Evolutionary conservation across 2,888 invertebrate species (phyloP).

Genomic region (Eurois occulta): DNA sequence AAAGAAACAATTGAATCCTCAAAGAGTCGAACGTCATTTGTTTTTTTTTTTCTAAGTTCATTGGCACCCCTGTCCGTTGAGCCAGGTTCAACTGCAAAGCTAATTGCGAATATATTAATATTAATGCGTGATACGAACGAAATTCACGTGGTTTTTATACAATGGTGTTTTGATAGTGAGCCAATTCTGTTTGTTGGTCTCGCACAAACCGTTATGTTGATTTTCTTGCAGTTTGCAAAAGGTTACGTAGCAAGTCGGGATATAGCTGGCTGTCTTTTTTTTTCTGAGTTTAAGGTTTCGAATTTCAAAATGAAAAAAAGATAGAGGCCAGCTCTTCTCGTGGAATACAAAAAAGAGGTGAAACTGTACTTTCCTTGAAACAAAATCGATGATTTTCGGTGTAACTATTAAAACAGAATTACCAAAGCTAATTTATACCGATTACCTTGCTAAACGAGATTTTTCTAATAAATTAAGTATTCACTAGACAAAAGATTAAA

Average conservation of each 20-base stretch:
- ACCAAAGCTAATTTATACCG: background rate
- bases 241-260: background rate
- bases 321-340: background rate
- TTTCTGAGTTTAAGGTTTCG: background rate
- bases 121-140: slow-evolving; percentile 5
- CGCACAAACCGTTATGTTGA: slow-evolving; percentile 17
- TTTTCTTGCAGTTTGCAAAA: slow-evolving; percentile 21
- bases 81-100: slow-evolving; percentile 12
- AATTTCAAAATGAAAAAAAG: slow-evolving; percentile 20
- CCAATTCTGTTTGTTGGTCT: slow-evolving; percentile 5
- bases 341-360: background rate
- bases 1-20: slow-evolving; percentile 11
- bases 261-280: background rate
- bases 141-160: slow-evolving; percentile 40
- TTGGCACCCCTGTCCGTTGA: slow-evolving; percentile 17
- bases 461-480: background rate
- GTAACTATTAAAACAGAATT: background rate
- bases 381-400: background rate
- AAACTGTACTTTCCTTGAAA: background rate
- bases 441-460: background rate
- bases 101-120: slow-evolving; percentile 46
- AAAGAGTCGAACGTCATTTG: background rate
- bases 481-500: background rate
- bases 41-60: slow-evolving; percentile 33
- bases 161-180: slow-evolving; percentile 18